Base-by-base conservation (phyloP, 2,888 invertebrate species). In the Baronia brevicornis region DNA sequence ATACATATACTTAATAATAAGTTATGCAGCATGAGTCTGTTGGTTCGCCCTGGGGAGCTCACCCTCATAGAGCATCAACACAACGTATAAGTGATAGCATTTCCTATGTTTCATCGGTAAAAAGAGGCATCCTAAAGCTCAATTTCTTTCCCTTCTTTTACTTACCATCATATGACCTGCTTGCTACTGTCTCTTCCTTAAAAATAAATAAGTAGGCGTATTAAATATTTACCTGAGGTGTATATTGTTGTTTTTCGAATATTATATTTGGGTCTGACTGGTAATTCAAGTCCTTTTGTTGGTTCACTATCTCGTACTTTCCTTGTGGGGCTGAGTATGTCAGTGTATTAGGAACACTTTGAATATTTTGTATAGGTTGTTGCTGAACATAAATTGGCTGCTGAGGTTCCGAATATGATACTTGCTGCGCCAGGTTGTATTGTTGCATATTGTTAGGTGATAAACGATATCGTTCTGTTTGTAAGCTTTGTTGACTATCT, bases 201-300 rank as follows among this genome's bases (percentile, higher is more conserved):
- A 18, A 20, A 10, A 22, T 17, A 3, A 27, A n/a, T 20, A 27
- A 10, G 5, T 27, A 27, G 5, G 21, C 12, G n/a, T 25, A 6
- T 13, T 29, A 22, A 15, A 26, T 21, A 8, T 8, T 5, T 39
- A 43, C 49, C 38, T 54, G 46, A 17, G 38, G 23, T 4, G 33
- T 30, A 12, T 33, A 37, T 8, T 48, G 38, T 31, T 51, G 48
- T 29, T 49, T 50, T 19, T 53, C 52, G 11, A 44, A 32, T 18
- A 47, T 32, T 24, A 44, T 40, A 12, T 46, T 28, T 17, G 45
- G 43, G 7, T 39, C 49, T 6, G 41, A 39, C 17, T 48, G 48
- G 3, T 38, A 41, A 15, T 22, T 31, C 19, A 10, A 23, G 6
- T 23, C 13, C n/a, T 43, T 42, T 6, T 40, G 36, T 12, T 38